Percentiles rank a stretch among this genome's conserved stretches.
These are phyloP conservation scores for Lithophane socia DNA, from an alignment of 2,888 invertebrate genomes.

Conservation along the genomic window DNA sequence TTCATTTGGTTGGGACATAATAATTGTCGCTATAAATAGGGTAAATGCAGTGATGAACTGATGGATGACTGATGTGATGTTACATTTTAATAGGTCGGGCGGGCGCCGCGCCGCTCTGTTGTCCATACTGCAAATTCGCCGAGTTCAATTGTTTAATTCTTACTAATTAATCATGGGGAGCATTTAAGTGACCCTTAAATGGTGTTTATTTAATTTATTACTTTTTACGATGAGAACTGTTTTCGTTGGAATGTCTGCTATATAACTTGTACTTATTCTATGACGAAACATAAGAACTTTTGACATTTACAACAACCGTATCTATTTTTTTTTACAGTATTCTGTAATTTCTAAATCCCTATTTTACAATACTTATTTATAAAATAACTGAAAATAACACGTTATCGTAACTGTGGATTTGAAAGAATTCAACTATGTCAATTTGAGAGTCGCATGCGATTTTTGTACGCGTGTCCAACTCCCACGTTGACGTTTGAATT, in stretches of 20 bases:
- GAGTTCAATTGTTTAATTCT: slow-evolving; percentile 79
- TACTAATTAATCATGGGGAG: slow-evolving; percentile 72
- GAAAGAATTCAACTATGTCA: slow-evolving; percentile 21
- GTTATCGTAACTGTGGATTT: slow-evolving; percentile 7
- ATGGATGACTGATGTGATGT: slow-evolving; percentile 25
- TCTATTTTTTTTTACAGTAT: neutral
- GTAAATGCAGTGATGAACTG: slow-evolving; percentile 14
- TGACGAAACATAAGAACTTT: neutral
- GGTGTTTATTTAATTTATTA: slow-evolving; percentile 54
- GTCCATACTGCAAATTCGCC: slow-evolving; percentile 55
- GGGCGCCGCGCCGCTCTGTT: slow-evolving; percentile 52
- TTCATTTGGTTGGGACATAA: slow-evolving; percentile 22
- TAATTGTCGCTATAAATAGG: slow-evolving; percentile 34
- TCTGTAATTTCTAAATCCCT: neutral
- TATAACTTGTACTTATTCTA: slow-evolving; percentile 9
- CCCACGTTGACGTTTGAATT: slow-evolving; percentile 55
- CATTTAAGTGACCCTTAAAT: slow-evolving; percentile 47
- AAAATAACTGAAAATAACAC: neutral
- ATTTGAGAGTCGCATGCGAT: slow-evolving; percentile 49
- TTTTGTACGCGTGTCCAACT: slow-evolving; percentile 36
- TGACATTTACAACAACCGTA: neutral
- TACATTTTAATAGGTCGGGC: slow-evolving; percentile 44
- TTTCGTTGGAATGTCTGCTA: slow-evolving; percentile 13
- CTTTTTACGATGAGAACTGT: neutral
- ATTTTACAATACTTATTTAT: neutral